phyloP scores from a whole-genome alignment of 2,888 invertebrate species.

The Callyntrura guangdongensis region DNA sequence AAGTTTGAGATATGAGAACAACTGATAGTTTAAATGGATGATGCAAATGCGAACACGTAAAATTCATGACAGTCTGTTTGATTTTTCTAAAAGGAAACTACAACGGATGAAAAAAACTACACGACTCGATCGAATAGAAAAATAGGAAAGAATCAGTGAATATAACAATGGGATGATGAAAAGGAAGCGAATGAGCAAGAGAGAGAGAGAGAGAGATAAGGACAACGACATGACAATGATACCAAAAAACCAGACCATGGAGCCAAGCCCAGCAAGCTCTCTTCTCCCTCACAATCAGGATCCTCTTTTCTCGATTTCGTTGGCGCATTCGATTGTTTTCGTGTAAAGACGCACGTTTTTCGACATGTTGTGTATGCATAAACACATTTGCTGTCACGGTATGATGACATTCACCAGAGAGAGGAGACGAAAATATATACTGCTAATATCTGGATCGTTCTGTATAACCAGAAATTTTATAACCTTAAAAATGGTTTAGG shows the following conservation, averaged over 20 bases:
- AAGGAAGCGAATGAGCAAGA: neutral
- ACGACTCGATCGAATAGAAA: constrained; percentile 14
- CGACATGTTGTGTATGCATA: constrained; percentile 48
- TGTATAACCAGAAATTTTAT: neutral
- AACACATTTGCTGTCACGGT: constrained; percentile 60
- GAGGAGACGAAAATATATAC: constrained; percentile 12
- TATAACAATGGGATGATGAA: constrained; percentile 18
- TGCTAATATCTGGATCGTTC: neutral
- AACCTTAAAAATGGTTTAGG: constrained; percentile 34
- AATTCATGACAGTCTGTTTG: constrained; percentile 4
- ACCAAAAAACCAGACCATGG: neutral
- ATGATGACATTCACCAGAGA: constrained; percentile 23
- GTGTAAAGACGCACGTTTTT: constrained; percentile 60
- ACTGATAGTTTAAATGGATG: constrained; percentile 52
- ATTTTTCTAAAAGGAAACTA: neutral
- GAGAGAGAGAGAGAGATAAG: constrained; percentile 23
- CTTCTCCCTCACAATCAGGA: neutral
- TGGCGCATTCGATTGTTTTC: constrained; percentile 34
- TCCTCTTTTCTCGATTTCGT: neutral
- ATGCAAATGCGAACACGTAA: constrained; percentile 23
- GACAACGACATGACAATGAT: constrained; percentile 37
- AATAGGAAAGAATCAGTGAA: constrained; percentile 22
- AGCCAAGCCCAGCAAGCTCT: constrained; percentile 3
- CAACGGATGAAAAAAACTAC: neutral
- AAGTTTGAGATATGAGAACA: constrained; percentile 63